Evolutionary conservation across 1,140 invertebrate genomes (phyloP).

Genomic region (Drosophila pseudoananassae): DNA sequence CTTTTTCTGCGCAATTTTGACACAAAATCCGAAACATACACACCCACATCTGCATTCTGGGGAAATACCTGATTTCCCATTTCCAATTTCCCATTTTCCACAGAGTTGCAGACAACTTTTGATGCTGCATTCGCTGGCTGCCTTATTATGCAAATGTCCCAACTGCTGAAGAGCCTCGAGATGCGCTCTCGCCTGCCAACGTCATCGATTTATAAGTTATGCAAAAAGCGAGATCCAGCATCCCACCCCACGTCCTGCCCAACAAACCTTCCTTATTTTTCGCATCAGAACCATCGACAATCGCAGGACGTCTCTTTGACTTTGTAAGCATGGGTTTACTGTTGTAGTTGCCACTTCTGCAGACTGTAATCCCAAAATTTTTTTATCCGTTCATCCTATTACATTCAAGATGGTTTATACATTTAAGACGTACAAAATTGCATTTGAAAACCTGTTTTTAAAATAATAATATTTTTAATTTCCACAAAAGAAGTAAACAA

Average conservation of each 20-base stretch:
- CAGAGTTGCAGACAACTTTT: slow-evolving; percentile 57
- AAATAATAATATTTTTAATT: too few species aligned
- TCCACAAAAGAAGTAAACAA: too few species aligned
- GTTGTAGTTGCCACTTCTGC: slow-evolving; percentile 60
- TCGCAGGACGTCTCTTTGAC: slow-evolving; percentile 30
- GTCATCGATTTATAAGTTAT: slow-evolving; percentile 82
- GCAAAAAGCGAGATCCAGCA: slow-evolving; percentile 55
- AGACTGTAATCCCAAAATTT: slow-evolving; percentile 65
- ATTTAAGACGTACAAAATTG: too few species aligned
- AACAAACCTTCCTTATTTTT: slow-evolving; percentile 1
- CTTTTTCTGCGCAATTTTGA: slow-evolving; percentile 76
- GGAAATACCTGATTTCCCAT: slow-evolving; percentile 15
- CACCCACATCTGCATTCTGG: slow-evolving; percentile 28
- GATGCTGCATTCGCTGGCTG: slow-evolving; percentile 42
- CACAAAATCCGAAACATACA: slow-evolving; percentile 59
- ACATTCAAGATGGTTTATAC: too few species aligned
- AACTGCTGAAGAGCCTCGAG: slow-evolving; percentile 18
- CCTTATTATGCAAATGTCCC: slow-evolving; percentile 76
- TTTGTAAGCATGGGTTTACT: slow-evolving; percentile 72
- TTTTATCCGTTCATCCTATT: not conserved
- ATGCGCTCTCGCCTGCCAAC: slow-evolving; percentile 67
- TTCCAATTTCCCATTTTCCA: slow-evolving; percentile 14
- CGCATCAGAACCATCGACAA: slow-evolving; percentile 27
- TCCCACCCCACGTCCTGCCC: not conserved
- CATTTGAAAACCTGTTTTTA: too few species aligned